Evolutionary conservation across 2,797 vertebrate genomes (phyloP), one percentile per base, ranked within the genome.

Genomic region (Manis crassicaudata): DNA sequence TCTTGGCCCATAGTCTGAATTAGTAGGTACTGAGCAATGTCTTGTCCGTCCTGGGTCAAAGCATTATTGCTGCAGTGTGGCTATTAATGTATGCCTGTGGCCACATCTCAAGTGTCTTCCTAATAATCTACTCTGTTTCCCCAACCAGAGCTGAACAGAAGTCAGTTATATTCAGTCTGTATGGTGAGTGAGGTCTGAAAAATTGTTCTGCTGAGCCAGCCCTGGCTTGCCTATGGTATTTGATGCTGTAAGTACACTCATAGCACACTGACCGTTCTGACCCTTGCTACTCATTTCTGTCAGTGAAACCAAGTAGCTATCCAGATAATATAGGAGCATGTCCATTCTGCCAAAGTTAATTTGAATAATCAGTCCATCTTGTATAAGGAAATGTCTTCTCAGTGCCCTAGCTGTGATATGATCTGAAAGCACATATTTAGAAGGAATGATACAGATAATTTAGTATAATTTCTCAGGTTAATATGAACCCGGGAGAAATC

Each of bases 401-500:
- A 88, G 52, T 56, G 70, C 40, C 76, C 73, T 65, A 46, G 37
- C n/a, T 90, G 25, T 79, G 72, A 70, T 82, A 27, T 83, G 75
- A 83, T 92, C 32, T 82, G 68, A 35, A 90, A 90, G 60, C 5
- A 58, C 3, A 12, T 37, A 40, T 76, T 68, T 37, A 75, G 37
- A 70, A 95, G 40, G 40, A 63, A 67, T 18, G 67, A 73, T 91
- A 43, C 37, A 52, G 58, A 73, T 68, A 86, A 92, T 68, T 91
- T 37, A 82, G 37, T 50, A 21, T 68, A 72, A 94, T 50, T 81
- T 88, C 72, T 92, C n/a, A 96, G 37, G 6, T 80, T 94, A 63
- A 35, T 68, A 12, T 52, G 73, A 92, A 54, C 29, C 23, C 23
- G 43, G 86, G 86, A 54, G n/a, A 80, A 76, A 68, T 46, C 9